Evolutionary conservation across 1,140 invertebrate species (phyloP).

Genomic region (Drosophila sp.): DNA sequence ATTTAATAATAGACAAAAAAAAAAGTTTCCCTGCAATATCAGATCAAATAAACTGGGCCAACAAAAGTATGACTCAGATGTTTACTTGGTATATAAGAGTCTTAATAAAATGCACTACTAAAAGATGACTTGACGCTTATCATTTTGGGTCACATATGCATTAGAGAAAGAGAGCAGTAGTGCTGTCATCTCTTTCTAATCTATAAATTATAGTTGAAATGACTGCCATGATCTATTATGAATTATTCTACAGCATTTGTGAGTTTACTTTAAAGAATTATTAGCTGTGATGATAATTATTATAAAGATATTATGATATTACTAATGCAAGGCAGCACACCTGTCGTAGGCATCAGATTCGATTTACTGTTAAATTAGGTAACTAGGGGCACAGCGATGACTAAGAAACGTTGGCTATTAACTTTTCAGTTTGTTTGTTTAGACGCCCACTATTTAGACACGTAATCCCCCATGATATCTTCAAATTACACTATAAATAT

Average conservation of each 20-base stretch:
- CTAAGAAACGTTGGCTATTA: slow-evolving; percentile 3
- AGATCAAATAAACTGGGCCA: background rate
- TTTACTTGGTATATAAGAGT: slow-evolving; percentile 6
- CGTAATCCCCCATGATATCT: background rate
- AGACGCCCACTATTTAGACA: background rate
- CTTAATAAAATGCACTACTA: background rate
- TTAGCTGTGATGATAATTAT: background rate
- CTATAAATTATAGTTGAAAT: background rate
- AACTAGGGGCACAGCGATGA: background rate
- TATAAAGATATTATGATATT: background rate
- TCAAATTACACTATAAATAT: slow-evolving; percentile 4
- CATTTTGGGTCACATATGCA: slow-evolving; percentile 26
- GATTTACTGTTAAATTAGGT: slow-evolving; percentile 1
- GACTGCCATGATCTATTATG: background rate
- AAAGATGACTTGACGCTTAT: slow-evolving; percentile 28
- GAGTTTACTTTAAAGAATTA: background rate
- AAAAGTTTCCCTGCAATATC: background rate
- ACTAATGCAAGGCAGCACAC: background rate
- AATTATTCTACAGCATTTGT: background rate
- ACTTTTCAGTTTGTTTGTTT: background rate
- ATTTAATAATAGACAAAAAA: too few relatives aligned
- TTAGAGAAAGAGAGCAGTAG: slow-evolving; percentile 9
- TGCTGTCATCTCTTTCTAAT: slow-evolving; percentile 13
- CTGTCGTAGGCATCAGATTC: background rate
- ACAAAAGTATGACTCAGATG: slow-evolving; percentile 9